phyloP scores from a whole-genome alignment of 2,113 vertebrate species.

The Oriolus oriolus region DNA sequence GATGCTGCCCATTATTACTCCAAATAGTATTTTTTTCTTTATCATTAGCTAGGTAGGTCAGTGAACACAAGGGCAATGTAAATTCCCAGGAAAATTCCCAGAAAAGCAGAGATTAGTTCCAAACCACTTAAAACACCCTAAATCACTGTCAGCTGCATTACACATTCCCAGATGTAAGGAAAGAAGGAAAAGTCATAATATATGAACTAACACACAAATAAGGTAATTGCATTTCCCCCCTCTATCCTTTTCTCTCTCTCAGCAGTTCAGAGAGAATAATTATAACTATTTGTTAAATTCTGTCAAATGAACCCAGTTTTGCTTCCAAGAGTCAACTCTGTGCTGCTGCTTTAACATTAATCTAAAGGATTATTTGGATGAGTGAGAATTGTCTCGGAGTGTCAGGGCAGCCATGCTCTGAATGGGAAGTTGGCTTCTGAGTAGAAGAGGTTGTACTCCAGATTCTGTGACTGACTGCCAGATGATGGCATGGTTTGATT shows the following conservation, averaged over 20 bases:
- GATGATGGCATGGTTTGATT: background rate
- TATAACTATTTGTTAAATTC: constrained; percentile 9
- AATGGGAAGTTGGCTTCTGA: background rate
- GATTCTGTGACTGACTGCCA: background rate
- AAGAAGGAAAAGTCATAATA: background rate
- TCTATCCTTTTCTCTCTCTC: background rate
- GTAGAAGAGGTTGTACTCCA: background rate
- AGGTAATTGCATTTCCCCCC: background rate
- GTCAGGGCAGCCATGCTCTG: background rate
- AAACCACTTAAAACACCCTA: background rate
- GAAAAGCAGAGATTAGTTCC: constrained; percentile 15
- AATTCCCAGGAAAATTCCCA: background rate
- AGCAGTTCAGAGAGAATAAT: constrained; percentile 29
- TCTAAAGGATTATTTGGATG: background rate
- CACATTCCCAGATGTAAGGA: background rate
- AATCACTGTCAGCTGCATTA: background rate
- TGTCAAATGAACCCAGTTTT: constrained; percentile 6
- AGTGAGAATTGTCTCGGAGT: background rate
- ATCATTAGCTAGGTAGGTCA: constrained; percentile 27
- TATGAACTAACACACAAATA: background rate
- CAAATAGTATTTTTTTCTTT: constrained; percentile 11
- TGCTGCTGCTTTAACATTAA: background rate
- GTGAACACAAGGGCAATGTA: background rate
- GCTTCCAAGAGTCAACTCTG: background rate
- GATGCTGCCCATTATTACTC: constrained; percentile 32